A percentile compares a stretch with the other conserved stretches of the same genome.
Conservation (phyloP, 2,113 vertebrate species). For the Onychorhynchus coronatus region DNA sequence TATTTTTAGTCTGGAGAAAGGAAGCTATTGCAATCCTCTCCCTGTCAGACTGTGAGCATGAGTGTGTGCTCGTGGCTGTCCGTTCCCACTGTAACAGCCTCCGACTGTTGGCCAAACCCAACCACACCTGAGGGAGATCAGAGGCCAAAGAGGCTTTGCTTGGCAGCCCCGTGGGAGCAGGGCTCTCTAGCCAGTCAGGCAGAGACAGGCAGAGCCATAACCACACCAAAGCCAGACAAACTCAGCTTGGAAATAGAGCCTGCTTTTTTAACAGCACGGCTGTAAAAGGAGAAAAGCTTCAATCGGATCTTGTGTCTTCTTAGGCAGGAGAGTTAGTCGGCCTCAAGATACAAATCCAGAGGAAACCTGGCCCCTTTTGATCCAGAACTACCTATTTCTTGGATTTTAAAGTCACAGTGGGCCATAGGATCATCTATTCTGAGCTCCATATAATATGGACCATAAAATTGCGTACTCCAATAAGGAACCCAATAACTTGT, state of each 20-base stretch:
- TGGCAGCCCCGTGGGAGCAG: neutral
- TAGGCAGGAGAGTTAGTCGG: conserved; percentile 1
- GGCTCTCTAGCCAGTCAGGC: neutral
- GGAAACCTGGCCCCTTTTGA: conserved; percentile 41
- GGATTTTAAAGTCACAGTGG: conserved; percentile 45
- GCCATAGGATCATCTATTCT: conserved; percentile 46
- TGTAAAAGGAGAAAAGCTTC: conserved; percentile 27
- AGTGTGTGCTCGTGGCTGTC: neutral
- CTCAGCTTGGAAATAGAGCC: neutral
- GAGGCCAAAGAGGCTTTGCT: neutral
- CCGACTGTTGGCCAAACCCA: neutral
- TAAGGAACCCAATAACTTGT: conserved; percentile 32
- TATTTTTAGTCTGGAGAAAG: neutral
- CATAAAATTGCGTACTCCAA: conserved; percentile 41
- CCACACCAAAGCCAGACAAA: neutral
- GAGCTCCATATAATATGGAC: conserved; percentile 39
- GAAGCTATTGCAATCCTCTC: neutral
- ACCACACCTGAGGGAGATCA: neutral
- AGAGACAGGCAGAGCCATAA: conserved; percentile 7
- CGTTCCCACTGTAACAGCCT: neutral
- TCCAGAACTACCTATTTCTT: conserved; percentile 45
- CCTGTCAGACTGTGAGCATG: neutral
- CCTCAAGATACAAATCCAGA: conserved; percentile 42
- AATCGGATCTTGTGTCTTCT: neutral
- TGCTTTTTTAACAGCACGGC: neutral